These are phyloP conservation scores for Eurypyga helias DNA, from an alignment of 2,113 vertebrate genomes.

Conservation along the genomic window DNA sequence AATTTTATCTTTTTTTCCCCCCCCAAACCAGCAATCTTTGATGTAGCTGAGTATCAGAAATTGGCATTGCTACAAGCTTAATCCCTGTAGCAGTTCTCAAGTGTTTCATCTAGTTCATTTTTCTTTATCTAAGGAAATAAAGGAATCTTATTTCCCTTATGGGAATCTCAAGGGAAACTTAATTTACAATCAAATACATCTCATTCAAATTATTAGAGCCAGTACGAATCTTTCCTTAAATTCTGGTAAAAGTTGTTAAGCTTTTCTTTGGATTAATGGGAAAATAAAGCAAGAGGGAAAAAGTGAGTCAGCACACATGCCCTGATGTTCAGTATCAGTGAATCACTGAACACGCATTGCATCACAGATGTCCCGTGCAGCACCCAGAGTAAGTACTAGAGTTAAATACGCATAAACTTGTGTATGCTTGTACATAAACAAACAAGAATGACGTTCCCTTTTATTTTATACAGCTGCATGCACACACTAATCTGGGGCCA, in stretches of 20 bases:
- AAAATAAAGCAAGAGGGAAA: constrained; percentile 13
- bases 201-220: neutral
- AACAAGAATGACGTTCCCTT: neutral
- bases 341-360: constrained; percentile 38
- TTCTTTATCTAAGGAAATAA: neutral
- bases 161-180: neutral
- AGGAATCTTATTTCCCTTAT: neutral
- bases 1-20: neutral
- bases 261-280: neutral
- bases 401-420: neutral
- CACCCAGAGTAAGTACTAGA: neutral
- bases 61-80: neutral
- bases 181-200: neutral
- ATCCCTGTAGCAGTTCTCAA: neutral
- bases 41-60: neutral
- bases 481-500: neutral
- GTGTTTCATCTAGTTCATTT: neutral
- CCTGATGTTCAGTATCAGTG: neutral
- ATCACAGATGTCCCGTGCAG: constrained; percentile 47
- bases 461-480: neutral
- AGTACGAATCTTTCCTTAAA: neutral
- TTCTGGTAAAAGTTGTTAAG: neutral
- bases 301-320: constrained; percentile 21
- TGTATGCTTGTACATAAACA: neutral
- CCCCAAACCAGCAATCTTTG: neutral